phyloP scores from a whole-genome alignment of 2,113 vertebrate genomes.

The Semicossyphus pulcher region DNA sequence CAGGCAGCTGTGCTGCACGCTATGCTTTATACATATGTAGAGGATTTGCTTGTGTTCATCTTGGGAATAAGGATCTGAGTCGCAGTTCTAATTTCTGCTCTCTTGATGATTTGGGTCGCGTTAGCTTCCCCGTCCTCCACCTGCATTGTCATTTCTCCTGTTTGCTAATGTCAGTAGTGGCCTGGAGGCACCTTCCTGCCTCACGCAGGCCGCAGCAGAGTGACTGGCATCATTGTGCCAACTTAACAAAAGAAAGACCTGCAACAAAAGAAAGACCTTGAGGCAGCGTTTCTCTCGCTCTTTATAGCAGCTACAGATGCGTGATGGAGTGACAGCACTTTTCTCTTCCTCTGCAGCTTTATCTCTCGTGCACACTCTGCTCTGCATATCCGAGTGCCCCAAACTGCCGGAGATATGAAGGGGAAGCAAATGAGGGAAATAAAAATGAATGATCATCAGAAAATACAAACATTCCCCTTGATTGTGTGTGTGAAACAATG shows the following conservation, averaged over 20 bases:
- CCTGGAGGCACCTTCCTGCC: constrained; percentile 39
- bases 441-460: background rate
- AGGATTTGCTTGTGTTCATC: background rate
- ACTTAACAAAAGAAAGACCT: constrained; percentile 57
- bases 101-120: background rate
- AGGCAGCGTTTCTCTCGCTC: constrained; percentile 51
- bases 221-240: constrained; percentile 60
- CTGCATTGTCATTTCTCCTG: constrained; percentile 31
- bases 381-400: background rate
- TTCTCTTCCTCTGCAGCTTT: constrained; percentile 36
- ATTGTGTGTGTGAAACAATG: constrained; percentile 23
- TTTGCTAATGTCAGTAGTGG: constrained; percentile 39
- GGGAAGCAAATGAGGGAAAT: background rate
- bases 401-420: background rate
- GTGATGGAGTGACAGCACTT: constrained; percentile 49
- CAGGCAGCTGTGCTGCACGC: too few relatives aligned
- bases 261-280: constrained; percentile 61
- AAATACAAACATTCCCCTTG: constrained; percentile 3
- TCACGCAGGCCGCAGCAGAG: constrained; percentile 37
- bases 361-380: constrained; percentile 26
- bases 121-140: constrained; percentile 13
- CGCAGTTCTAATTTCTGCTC: background rate
- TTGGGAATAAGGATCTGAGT: background rate
- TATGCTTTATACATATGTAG: too few relatives aligned
- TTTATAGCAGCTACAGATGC: constrained; percentile 19